Evolutionary conservation across 2,888 invertebrate genomes (phyloP).

Genomic region (Fragum sueziense): DNA sequence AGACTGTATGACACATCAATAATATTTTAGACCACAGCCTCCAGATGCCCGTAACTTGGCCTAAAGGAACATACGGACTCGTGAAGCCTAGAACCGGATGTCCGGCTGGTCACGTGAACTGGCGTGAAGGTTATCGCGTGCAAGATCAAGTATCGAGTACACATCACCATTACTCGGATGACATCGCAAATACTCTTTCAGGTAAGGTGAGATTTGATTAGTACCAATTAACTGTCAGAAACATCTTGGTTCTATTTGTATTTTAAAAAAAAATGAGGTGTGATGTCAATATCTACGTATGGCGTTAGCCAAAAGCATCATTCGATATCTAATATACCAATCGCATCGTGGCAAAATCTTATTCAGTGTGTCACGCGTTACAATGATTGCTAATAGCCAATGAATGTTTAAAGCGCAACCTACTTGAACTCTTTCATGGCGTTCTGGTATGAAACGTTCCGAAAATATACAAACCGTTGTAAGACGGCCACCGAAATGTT

Average conservation of each 20-base stretch:
- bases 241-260: not conserved
- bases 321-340: too few species aligned
- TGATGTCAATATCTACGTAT: too few species aligned
- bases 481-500: not conserved
- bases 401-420: too few species aligned
- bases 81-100: constrained; percentile 38
- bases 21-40: constrained; percentile 18
- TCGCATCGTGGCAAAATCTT: too few species aligned
- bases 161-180: constrained; percentile 2
- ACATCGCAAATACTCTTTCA: constrained; percentile 15
- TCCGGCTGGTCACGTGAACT: constrained; percentile 24
- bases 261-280: too few species aligned
- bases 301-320: too few species aligned
- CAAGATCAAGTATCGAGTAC: constrained; percentile 18
- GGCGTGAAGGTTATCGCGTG: constrained; percentile 34
- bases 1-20: too few species aligned
- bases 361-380: too few species aligned
- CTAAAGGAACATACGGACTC: constrained; percentile 41
- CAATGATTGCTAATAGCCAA: too few species aligned
- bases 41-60: constrained; percentile 44
- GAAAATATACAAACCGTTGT: too few species aligned
- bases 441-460: too few species aligned
- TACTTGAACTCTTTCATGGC: too few species aligned
- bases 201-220: constrained; percentile 1
- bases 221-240: not conserved